These are phyloP conservation scores for Anniella stebbinsi DNA, from an alignment of 2,797 vertebrate species.

Conservation along the genomic window DNA sequence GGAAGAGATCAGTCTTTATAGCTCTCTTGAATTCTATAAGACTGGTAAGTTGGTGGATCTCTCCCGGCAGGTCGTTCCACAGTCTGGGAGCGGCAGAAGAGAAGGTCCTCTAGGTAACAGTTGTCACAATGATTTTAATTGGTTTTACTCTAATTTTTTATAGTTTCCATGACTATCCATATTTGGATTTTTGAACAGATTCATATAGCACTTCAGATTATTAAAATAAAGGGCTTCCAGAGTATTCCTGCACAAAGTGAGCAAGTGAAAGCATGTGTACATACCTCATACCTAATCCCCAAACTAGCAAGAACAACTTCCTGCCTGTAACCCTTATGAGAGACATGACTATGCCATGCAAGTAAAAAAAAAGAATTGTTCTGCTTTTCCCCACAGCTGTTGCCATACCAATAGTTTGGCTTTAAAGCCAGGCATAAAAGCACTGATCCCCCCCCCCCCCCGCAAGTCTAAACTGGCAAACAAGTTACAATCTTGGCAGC, in stretches of 20 bases:
- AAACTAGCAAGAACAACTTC: not conserved
- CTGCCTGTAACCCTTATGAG: not conserved
- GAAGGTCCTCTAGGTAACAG: too few species aligned
- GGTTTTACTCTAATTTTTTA: not conserved
- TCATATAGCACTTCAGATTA: not conserved
- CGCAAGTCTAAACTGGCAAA: not conserved
- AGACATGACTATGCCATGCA: not conserved
- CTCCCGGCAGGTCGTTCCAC: too few species aligned
- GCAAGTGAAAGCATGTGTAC: not conserved
- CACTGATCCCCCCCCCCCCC: not conserved
- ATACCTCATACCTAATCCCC: too few species aligned
- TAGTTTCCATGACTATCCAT: not conserved
- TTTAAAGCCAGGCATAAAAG: not conserved
- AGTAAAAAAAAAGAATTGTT: not conserved
- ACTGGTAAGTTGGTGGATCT: too few species aligned
- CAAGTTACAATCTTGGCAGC: not conserved
- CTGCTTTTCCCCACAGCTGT: not conserved
- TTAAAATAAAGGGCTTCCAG: not conserved
- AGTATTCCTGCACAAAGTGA: not conserved
- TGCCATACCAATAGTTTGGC: not conserved
- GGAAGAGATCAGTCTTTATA: too few species aligned
- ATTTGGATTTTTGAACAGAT: not conserved
- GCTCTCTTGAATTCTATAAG: too few species aligned
- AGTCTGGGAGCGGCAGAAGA: too few species aligned
- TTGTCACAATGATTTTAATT: not conserved